phyloP scores from a whole-genome alignment of 2,888 invertebrate genomes.

The Seira musarum region DNA sequence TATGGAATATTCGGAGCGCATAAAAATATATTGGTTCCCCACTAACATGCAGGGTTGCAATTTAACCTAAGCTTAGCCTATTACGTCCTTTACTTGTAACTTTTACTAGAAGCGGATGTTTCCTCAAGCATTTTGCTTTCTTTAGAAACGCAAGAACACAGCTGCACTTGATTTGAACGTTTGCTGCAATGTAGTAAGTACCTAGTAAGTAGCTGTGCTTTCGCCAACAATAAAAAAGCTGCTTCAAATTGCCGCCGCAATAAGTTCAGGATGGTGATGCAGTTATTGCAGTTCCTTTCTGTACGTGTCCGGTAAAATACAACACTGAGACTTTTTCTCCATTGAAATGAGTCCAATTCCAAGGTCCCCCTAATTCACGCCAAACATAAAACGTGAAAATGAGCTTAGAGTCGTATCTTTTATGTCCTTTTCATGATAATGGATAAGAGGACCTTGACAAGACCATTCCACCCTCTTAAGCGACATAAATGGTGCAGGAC shows the following conservation, averaged over 20 bases:
- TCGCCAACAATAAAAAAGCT: neutral
- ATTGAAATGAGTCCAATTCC: too few relatives aligned
- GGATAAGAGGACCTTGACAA: neutral
- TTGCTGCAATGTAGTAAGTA: too few relatives aligned
- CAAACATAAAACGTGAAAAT: neutral
- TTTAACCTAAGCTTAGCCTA: neutral
- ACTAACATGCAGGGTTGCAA: neutral
- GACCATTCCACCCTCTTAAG: neutral
- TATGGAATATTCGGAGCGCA: neutral
- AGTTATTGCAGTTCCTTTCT: neutral
- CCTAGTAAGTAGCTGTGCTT: too few relatives aligned
- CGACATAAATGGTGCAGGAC: too few relatives aligned
- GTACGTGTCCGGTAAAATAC: neutral
- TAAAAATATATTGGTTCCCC: neutral
- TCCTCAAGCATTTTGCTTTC: neutral
- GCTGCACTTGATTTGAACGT: neutral
- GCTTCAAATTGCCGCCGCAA: neutral
- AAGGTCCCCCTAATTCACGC: neutral
- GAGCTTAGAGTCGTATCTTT: neutral
- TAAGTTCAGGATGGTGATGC: neutral
- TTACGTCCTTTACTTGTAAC: neutral
- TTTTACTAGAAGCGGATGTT: neutral
- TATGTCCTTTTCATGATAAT: neutral
- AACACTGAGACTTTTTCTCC: too few relatives aligned
- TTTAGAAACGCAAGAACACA: neutral